These are phyloP conservation scores for Mystacornis crossleyi DNA, from an alignment of 2,113 vertebrate genomes.

Conservation along the genomic window DNA sequence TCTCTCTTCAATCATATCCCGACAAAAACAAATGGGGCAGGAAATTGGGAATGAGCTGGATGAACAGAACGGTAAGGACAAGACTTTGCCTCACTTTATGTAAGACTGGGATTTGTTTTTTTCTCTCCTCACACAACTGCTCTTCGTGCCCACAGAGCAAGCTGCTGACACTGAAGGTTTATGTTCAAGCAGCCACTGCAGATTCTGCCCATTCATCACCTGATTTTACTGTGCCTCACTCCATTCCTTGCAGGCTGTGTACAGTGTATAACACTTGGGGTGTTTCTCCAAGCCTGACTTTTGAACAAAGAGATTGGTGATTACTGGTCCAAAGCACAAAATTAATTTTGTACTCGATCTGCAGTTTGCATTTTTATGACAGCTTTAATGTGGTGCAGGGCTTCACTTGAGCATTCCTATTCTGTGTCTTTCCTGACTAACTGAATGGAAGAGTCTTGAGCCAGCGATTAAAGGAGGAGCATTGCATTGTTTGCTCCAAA, in stretches of 20 bases:
- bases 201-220: accelerated
- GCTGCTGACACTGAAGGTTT: background rate
- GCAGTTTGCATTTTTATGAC: accelerated
- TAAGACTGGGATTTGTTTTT: background rate
- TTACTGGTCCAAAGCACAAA: background rate
- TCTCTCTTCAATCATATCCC: constrained; percentile 88
- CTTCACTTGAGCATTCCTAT: background rate
- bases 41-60: constrained; percentile 97
- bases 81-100: background rate
- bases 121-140: background rate
- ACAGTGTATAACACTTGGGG: accelerated
- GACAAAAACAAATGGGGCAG: constrained; percentile 96
- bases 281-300: background rate
- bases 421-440: background rate
- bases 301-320: background rate
- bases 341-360: accelerated
- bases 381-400: background rate
- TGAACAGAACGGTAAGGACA: constrained; percentile 91
- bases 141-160: background rate
- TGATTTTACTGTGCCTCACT: background rate
- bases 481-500: background rate
- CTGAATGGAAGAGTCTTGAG: background rate
- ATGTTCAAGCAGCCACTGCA: accelerated
- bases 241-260: accelerated
- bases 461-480: background rate